Conservation (phyloP, 1,140 invertebrate species). For the Microplitis demolitor region DNA sequence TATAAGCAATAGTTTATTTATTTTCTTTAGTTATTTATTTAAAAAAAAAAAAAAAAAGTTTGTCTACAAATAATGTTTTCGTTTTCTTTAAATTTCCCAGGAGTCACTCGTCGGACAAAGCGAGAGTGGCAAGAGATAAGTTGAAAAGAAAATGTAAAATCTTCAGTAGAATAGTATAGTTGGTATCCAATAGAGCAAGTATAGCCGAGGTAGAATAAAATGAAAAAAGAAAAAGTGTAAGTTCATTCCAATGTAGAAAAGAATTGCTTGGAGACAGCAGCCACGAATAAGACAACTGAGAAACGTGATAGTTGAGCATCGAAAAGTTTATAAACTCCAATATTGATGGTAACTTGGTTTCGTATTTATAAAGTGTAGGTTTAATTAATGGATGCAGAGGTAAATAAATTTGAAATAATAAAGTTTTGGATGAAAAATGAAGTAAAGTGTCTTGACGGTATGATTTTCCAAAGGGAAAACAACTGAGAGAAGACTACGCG, state of each 20-base stretch:
- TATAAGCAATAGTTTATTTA: too few relatives aligned
- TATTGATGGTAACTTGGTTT: neutral
- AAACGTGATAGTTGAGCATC: too few relatives aligned
- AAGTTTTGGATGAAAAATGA: slow-evolving; percentile 18
- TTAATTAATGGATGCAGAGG: too few relatives aligned
- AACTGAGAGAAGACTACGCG: slow-evolving; percentile 12
- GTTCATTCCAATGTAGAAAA: too few relatives aligned
- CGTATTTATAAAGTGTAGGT: too few relatives aligned
- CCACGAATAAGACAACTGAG: too few relatives aligned
- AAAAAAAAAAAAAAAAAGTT: too few relatives aligned
- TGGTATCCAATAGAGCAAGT: too few relatives aligned
- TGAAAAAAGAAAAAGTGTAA: too few relatives aligned
- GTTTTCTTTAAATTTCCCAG: slow-evolving; percentile 2
- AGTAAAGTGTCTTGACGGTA: slow-evolving; percentile 17
- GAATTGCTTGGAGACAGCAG: too few relatives aligned
- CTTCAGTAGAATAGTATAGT: too few relatives aligned
- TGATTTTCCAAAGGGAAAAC: slow-evolving; percentile 10
- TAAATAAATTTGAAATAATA: neutral
- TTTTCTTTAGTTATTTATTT: neutral
- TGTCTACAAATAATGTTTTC: neutral
- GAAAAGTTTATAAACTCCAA: neutral
- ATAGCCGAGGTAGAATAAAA: too few relatives aligned
- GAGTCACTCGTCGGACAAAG: neutral
- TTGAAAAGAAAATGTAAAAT: neutral
- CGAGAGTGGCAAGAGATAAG: neutral